Conservation (phyloP, 2,113 vertebrate genomes). For the Prunella fulvescens region DNA sequence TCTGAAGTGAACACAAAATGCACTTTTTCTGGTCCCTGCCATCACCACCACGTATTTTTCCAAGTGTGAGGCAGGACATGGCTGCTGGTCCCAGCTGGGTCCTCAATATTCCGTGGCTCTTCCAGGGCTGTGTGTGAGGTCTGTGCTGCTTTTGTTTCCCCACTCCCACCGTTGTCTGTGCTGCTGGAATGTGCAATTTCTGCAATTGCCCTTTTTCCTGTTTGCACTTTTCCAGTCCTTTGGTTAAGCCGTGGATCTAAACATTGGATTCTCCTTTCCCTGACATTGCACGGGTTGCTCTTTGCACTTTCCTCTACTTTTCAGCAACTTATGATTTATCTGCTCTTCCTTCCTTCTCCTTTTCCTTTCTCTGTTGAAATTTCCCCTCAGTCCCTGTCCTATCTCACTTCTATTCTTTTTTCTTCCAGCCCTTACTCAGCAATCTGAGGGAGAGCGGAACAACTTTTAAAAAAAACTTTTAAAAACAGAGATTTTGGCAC, state of each 20-base stretch:
- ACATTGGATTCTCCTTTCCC: not conserved
- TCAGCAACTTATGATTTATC: not conserved
- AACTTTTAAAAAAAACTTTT: no score
- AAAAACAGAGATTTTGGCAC: not conserved
- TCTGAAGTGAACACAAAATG: not conserved
- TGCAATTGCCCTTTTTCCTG: not conserved
- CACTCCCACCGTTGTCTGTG: not conserved
- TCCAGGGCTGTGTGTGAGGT: not conserved
- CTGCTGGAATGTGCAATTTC: not conserved
- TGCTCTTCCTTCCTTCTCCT: not conserved
- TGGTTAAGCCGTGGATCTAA: not conserved
- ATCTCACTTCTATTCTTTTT: not conserved
- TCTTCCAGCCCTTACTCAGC: not conserved
- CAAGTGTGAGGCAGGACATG: not conserved
- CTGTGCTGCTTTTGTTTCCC: not conserved
- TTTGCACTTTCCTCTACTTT: not conserved
- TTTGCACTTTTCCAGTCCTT: not conserved
- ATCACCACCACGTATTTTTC: rapidly evolving
- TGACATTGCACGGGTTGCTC: not conserved
- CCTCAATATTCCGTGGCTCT: not conserved
- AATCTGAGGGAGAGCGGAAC: not conserved
- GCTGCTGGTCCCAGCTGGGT: not conserved
- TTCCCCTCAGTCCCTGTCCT: not conserved
- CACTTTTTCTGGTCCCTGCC: not conserved
- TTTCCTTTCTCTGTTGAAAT: not conserved